phyloP scores from a whole-genome alignment of 2,797 vertebrate genomes.

The Smutsia temminckii region DNA sequence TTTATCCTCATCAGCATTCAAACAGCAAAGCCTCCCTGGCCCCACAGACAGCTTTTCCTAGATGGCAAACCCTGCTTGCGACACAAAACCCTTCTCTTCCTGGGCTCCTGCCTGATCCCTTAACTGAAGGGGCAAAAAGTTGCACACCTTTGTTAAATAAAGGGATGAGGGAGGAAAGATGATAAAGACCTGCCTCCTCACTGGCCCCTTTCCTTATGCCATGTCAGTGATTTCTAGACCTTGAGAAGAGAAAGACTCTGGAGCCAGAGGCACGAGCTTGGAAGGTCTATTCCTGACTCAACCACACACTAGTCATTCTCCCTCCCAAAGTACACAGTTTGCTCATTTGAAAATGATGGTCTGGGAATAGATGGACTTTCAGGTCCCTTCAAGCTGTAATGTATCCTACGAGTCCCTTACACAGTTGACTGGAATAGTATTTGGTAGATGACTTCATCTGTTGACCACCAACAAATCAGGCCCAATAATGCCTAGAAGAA shows the following conservation, averaged over 20 bases:
- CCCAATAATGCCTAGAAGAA: background rate
- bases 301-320: background rate
- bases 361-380: background rate
- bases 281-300: background rate
- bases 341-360: constrained; percentile 6
- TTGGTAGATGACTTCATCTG: background rate
- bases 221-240: background rate
- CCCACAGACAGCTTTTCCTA: background rate
- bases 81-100: background rate
- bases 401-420: background rate
- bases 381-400: background rate
- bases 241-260: background rate
- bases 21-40: background rate
- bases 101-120: background rate
- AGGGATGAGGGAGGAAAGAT: background rate
- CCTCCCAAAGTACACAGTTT: background rate
- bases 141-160: background rate
- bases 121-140: background rate
- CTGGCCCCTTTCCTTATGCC: background rate
- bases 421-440: background rate
- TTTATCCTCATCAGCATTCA: background rate
- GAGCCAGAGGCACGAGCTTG: background rate
- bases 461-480: background rate
- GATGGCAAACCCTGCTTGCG: background rate
- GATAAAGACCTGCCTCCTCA: background rate